Base-by-base conservation (phyloP, 1,140 invertebrate species). In the Tetranychus urticae region DNA sequence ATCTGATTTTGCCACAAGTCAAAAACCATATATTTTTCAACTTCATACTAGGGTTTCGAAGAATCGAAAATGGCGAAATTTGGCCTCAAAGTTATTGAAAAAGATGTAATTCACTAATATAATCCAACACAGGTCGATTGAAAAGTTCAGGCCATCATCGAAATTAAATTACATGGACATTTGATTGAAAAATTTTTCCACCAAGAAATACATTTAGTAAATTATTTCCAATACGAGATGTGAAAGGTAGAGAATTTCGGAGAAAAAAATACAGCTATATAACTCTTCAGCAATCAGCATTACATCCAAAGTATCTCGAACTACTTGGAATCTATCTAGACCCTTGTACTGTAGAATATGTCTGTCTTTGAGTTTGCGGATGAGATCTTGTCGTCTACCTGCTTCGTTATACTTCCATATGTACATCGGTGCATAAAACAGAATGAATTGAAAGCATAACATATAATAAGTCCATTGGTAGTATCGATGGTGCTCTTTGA, bases 381-480 rank as follows among this genome's bases (percentile, higher is more conserved):
- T 71, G 0, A 81, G 64, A 42, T 72, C 67, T 56, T 75, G 72
- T 13, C 82, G 69, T 1, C 59, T 13, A 33, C 68, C 67, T 0
- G 65, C 65, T 47, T 65, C 63, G 4, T 23, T 86, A 35, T 79
- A 76, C 67, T 86, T 82, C 91, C 91, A 96, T 5, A 96, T 70
- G 72, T 88, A 88, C 72, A 92, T 89, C 2, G 92, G 91, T 35
- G 88, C 79, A 72, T 97, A 96, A 73, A 93, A 97, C 66, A 91
- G 77, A 65, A 91, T 77, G 48, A 6, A n/a, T n/a, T 52, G 48
- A 23, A 52, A n/a, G 5, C n/a, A 31, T n/a, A n/a, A n/a, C n/a
- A n/a, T n/a, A n/a, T 31, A 52, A 52, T 52, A 56, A 37, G 35
- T 34, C 69, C 69, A 70, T 62, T 69, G 68, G 45, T 69, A 69